Evolutionary conservation across 2,888 invertebrate genomes (phyloP).

Genomic region (Balanococcus diminutus): DNA sequence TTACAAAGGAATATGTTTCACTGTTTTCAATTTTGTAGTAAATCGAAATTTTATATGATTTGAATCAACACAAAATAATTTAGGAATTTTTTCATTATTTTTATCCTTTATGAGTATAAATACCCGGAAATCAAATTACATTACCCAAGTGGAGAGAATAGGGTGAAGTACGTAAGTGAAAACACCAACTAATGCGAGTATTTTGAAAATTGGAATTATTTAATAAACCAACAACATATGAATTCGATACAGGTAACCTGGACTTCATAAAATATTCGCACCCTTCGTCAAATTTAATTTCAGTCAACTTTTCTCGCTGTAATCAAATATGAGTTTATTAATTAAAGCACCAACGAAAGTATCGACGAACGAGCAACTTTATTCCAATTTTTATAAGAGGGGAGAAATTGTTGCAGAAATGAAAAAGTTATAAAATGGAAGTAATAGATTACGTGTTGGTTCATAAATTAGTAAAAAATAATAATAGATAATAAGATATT

Average conservation of each 20-base stretch:
- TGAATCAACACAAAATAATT: too few species aligned
- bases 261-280: not conserved
- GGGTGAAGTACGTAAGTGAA: too few species aligned
- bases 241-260: not conserved
- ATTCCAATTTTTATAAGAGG: not conserved
- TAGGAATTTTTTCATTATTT: too few species aligned
- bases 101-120: too few species aligned
- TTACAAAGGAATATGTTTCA: not conserved
- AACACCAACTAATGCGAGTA: too few species aligned
- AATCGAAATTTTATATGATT: not conserved
- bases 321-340: not conserved
- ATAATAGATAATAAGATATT: not conserved
- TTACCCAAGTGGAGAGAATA: too few species aligned
- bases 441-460: not conserved
- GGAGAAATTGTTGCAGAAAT: not conserved
- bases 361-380: not conserved
- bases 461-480: not conserved
- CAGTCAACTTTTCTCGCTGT: not conserved
- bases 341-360: not conserved
- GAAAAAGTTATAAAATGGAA: not conserved
- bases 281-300: not conserved
- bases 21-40: not conserved
- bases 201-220: too few species aligned
- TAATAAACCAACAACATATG: too few species aligned
- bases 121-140: too few species aligned